phyloP scores from a whole-genome alignment of 2,888 invertebrate species.

The Minunthozetes semirufus region DNA sequence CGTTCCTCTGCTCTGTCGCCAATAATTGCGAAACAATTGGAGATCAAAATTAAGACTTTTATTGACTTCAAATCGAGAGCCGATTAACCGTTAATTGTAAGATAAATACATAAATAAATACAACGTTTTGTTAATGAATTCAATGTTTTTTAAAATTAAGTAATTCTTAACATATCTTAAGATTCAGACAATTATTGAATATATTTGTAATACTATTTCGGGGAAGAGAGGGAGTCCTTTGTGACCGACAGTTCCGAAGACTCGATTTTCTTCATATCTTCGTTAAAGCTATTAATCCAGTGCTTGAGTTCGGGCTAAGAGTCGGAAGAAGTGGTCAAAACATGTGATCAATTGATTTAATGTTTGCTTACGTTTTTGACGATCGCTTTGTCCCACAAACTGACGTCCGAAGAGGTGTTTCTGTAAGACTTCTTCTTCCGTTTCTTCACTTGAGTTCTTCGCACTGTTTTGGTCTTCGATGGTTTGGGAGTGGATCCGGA shows the following conservation, averaged over 20 bases:
- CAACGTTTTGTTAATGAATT: no score
- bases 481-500: slow-evolving; percentile 4
- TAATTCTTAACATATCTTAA: background rate
- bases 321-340: background rate
- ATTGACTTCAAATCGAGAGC: no score
- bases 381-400: slow-evolving; percentile 23
- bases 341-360: background rate
- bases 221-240: background rate
- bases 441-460: background rate
- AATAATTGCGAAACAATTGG: no score
- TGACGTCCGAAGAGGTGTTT: background rate
- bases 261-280: slow-evolving; percentile 20
- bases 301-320: slow-evolving; percentile 2
- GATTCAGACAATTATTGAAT: background rate
- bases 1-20: no score
- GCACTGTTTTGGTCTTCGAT: background rate
- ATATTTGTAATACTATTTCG: background rate
- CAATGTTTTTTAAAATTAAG: background rate
- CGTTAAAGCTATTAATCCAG: slow-evolving; percentile 23
- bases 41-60: no score
- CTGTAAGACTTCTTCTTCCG: background rate
- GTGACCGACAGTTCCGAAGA: slow-evolving; percentile 20
- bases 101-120: no score
- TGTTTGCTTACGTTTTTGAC: background rate
- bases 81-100: no score